These are phyloP conservation scores for Leptopilina syphax DNA, from an alignment of 2,888 invertebrate genomes.

Conservation along the genomic window DNA sequence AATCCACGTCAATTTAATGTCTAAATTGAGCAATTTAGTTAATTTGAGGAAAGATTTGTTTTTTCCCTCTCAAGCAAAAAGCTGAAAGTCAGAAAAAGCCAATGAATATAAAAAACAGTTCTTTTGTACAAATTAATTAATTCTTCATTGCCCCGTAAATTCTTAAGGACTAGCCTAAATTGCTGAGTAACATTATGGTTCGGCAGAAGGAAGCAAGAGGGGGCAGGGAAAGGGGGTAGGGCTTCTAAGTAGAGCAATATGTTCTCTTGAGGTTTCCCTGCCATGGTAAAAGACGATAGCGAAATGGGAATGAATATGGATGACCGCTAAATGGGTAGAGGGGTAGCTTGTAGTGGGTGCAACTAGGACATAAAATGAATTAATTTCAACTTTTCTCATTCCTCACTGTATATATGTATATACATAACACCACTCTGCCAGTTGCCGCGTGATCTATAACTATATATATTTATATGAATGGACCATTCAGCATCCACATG, in stretches of 20 bases:
- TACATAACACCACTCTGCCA: not conserved
- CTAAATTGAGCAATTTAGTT: not conserved
- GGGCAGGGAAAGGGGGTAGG: not conserved
- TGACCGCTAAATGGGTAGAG: slow-evolving; percentile 58
- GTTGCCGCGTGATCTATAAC: not conserved
- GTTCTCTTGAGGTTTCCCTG: slow-evolving; percentile 43
- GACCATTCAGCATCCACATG: slow-evolving; percentile 8
- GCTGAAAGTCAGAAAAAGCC: not conserved
- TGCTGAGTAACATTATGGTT: slow-evolving; percentile 33
- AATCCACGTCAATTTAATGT: not conserved
- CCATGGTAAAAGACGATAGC: slow-evolving; percentile 62
- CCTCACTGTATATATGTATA: slow-evolving; percentile 14
- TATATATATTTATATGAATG: slow-evolving; percentile 14
- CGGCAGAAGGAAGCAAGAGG: not conserved
- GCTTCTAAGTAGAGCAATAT: slow-evolving; percentile 57
- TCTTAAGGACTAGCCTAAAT: slow-evolving; percentile 24
- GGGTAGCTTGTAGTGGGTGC: slow-evolving; percentile 21
- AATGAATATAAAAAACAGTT: not conserved
- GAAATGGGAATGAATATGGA: slow-evolving; percentile 67
- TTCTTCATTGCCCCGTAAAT: slow-evolving; percentile 31
- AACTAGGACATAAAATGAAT: slow-evolving; percentile 53
- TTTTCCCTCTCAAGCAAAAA: not conserved
- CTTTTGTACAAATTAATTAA: slow-evolving; percentile 28
- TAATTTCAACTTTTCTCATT: slow-evolving; percentile 56
- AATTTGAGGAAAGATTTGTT: not conserved